These are phyloP conservation scores for Lipophrys pholis DNA, from an alignment of 2,113 vertebrate species.

Conservation along the genomic window DNA sequence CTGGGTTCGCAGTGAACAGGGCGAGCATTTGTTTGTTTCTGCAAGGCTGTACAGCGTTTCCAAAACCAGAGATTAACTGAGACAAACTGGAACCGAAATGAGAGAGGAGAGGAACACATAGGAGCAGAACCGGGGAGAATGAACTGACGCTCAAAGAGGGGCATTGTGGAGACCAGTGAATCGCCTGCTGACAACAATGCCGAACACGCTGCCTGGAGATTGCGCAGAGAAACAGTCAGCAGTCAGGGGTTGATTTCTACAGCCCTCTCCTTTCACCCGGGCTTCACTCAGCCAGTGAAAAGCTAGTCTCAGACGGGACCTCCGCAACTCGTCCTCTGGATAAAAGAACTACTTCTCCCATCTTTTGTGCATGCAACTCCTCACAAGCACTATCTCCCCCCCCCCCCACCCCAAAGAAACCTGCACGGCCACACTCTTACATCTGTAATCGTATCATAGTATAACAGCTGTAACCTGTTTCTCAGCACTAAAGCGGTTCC, in stretches of 20 bases:
- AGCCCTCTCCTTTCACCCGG: constrained; percentile 45
- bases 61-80: constrained; percentile 44
- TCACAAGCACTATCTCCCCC: background rate
- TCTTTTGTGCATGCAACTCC: constrained; percentile 22
- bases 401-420: background rate
- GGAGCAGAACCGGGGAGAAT: constrained; percentile 18
- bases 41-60: constrained; percentile 52
- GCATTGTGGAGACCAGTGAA: constrained; percentile 51
- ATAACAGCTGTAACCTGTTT: constrained; percentile 23
- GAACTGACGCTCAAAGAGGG: constrained; percentile 58
- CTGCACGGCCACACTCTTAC: background rate
- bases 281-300: constrained; percentile 41
- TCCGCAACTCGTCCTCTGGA: constrained; percentile 32
- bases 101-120: constrained; percentile 18
- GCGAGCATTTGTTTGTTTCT: constrained; percentile 53
- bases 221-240: constrained; percentile 53
- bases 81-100: constrained; percentile 17
- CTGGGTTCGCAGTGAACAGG: constrained; percentile 28
- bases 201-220: constrained; percentile 57
- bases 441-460: constrained; percentile 2
- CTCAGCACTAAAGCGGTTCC: background rate
- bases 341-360: constrained; percentile 25
- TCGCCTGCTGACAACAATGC: constrained; percentile 43
- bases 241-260: constrained; percentile 56
- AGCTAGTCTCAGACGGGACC: constrained; percentile 29